Evolutionary conservation across 2,888 invertebrate species (phyloP).

Genomic region (Melanophora roralis): DNA sequence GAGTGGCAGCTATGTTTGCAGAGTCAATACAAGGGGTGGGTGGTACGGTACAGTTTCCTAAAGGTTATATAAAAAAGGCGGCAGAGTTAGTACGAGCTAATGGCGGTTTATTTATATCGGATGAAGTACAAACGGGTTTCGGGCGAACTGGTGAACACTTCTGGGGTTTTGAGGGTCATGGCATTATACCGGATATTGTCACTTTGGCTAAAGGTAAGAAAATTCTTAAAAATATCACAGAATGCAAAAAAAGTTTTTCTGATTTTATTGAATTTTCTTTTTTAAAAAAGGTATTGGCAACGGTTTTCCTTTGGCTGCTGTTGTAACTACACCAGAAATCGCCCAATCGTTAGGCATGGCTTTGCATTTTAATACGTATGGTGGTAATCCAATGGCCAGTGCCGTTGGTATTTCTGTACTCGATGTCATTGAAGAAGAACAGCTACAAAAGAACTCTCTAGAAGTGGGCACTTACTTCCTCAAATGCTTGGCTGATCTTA

Average conservation of each 20-base stretch:
- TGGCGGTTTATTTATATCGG: slow-evolving; percentile 93
- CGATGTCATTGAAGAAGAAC: slow-evolving; percentile 94
- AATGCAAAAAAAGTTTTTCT: neutral
- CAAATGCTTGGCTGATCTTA: slow-evolving; percentile 83
- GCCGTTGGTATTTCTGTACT: slow-evolving; percentile 94
- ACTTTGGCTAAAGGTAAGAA: slow-evolving; percentile 92
- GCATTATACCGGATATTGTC: slow-evolving; percentile 93
- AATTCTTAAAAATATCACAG: neutral
- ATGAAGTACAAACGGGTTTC: slow-evolving; percentile 98
- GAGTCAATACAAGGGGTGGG: slow-evolving; percentile 98
- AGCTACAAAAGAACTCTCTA: slow-evolving; percentile 86
- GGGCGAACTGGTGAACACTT: slow-evolving; percentile 95
- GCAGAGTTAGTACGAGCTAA: slow-evolving; percentile 86
- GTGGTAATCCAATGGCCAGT: slow-evolving; percentile 95
- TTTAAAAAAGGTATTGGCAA: slow-evolving; percentile 83
- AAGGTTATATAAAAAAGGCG: slow-evolving; percentile 89
- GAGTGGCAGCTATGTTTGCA: slow-evolving; percentile 92
- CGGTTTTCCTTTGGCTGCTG: slow-evolving; percentile 97
- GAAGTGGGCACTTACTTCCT: slow-evolving; percentile 90
- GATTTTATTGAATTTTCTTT: neutral
- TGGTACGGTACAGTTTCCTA: slow-evolving; percentile 94
- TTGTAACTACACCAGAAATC: slow-evolving; percentile 93
- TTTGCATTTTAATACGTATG: slow-evolving; percentile 95
- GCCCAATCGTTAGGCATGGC: slow-evolving; percentile 87
- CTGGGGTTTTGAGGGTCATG: slow-evolving; percentile 97